Conservation (phyloP, 2,888 invertebrate genomes). For the Trypoxylon attenuatum region DNA sequence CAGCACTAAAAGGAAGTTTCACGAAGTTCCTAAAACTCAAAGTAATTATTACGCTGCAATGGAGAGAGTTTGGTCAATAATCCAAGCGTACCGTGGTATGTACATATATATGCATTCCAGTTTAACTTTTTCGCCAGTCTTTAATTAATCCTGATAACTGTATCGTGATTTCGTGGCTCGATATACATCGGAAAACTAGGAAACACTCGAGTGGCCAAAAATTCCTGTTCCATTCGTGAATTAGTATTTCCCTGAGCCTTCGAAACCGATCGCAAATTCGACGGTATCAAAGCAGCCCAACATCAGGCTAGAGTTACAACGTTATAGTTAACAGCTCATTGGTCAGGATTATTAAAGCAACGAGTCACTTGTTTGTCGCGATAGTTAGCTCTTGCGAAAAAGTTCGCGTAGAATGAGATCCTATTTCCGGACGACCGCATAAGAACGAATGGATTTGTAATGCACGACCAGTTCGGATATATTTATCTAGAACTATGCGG, state of each 20-base stretch:
- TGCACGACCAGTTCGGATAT: no score
- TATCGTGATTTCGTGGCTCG: conserved; percentile 3
- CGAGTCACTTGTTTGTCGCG: conserved; percentile 9
- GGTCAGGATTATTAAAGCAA: conserved; percentile 22
- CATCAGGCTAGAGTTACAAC: conserved; percentile 22
- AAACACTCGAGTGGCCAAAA: background rate
- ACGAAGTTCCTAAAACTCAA: conserved; percentile 12
- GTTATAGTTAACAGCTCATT: conserved; percentile 29
- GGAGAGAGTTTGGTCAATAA: conserved; percentile 56
- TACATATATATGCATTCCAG: conserved; percentile 20
- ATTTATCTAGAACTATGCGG: no score
- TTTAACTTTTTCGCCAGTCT: conserved; percentile 28
- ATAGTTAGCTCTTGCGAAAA: conserved; percentile 9
- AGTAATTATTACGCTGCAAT: conserved; percentile 29
- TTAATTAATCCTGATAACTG: background rate
- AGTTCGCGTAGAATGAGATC: conserved; percentile 2
- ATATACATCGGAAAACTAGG: background rate
- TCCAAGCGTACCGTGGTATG: conserved; percentile 30
- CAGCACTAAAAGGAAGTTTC: no score
- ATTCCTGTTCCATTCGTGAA: background rate
- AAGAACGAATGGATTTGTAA: conserved; percentile 2
- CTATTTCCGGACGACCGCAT: conserved; percentile 5
- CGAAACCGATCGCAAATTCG: background rate
- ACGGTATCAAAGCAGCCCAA: background rate
- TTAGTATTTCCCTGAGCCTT: background rate